Evolutionary conservation across 2,113 vertebrate genomes (phyloP).

Genomic region (Ancistrus triradiatus): DNA sequence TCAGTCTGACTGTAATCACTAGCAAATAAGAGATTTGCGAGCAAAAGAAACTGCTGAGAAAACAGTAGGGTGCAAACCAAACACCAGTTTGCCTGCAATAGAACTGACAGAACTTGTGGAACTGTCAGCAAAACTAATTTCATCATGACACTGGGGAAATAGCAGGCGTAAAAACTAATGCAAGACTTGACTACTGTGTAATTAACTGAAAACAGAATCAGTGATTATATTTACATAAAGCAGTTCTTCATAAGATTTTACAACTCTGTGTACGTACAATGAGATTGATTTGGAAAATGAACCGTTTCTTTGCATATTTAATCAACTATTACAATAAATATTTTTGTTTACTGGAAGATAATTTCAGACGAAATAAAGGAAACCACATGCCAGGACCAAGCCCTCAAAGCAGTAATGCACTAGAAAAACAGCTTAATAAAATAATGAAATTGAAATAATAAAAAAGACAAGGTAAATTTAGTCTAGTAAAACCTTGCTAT

Average conservation of each 20-base stretch:
- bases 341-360: slow-evolving; percentile 21
- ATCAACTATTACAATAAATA: slow-evolving; percentile 13
- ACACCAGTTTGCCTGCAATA: neutral
- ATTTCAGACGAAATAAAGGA: slow-evolving; percentile 1
- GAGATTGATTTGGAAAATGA: slow-evolving; percentile 5
- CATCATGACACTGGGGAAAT: neutral
- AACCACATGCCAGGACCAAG: no score
- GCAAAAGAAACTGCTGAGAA: slow-evolving; percentile 7
- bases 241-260: neutral
- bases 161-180: neutral
- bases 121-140: slow-evolving; percentile 12
- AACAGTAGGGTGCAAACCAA: slow-evolving; percentile 1
- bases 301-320: slow-evolving; percentile 10
- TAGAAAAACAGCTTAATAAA: no score
- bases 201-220: slow-evolving; percentile 1
- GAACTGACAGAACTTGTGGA: neutral
- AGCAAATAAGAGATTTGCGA: neutral
- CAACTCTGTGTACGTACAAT: neutral
- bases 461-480: no score
- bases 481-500: no score
- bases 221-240: slow-evolving; percentile 1
- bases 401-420: no score
- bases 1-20: neutral
- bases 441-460: no score
- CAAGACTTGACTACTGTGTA: neutral